Evolutionary conservation across 2,797 vertebrate genomes (phyloP).

Genomic region (Lithobates pipiens): DNA sequence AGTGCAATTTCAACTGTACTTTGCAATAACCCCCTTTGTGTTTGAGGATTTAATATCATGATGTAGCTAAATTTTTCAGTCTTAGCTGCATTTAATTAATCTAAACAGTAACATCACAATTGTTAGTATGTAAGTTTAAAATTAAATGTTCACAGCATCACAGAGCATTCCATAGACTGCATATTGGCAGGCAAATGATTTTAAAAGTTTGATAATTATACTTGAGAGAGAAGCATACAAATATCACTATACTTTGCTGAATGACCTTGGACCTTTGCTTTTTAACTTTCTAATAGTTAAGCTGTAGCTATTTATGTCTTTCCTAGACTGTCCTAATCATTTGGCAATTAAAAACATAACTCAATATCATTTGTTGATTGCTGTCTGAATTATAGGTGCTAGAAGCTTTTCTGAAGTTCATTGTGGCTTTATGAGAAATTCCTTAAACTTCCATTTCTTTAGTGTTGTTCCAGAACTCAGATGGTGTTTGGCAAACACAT

Average conservation of each 20-base stretch:
- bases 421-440: conserved; percentile 42
- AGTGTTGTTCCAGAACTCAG: conserved; percentile 36
- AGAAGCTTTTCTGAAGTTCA: conserved; percentile 32
- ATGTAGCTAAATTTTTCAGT: background rate
- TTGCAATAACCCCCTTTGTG: too few species aligned
- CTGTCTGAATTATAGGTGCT: conserved; percentile 45
- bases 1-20: too few species aligned
- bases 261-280: background rate
- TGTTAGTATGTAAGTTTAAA: background rate
- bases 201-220: background rate
- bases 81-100: background rate
- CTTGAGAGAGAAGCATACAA: background rate
- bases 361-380: conserved; percentile 28
- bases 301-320: background rate
- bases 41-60: background rate
- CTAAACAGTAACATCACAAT: background rate
- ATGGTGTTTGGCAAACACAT: conserved; percentile 25
- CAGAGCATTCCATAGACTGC: background rate
- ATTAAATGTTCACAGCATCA: background rate
- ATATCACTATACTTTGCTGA: background rate
- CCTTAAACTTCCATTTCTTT: conserved; percentile 25
- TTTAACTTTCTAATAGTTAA: background rate
- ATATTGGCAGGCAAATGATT: background rate
- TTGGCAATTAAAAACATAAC: conserved; percentile 35
- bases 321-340: conserved; percentile 36